These are phyloP conservation scores for Silurus asotus DNA, from an alignment of 2,113 vertebrate species.

Conservation along the genomic window DNA sequence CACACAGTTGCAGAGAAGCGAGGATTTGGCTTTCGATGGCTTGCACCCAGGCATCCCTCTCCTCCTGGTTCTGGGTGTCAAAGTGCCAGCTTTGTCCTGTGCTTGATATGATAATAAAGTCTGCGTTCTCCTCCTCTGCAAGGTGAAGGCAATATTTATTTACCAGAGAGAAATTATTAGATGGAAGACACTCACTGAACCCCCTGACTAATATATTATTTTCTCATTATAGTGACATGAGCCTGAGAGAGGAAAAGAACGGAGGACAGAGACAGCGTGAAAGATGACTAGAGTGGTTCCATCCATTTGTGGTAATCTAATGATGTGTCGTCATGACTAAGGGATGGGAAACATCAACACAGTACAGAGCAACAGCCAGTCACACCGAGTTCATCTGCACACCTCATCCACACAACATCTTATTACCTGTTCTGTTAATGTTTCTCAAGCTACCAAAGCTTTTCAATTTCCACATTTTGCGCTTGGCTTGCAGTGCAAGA, in stretches of 20 bases:
- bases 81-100: slow-evolving; percentile 97
- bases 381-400: slow-evolving; percentile 27
- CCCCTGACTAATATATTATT: slow-evolving; percentile 22
- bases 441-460: slow-evolving; percentile 99
- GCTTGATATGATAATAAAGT: slow-evolving; percentile 93
- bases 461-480: slow-evolving; percentile 99
- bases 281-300: slow-evolving; percentile 11
- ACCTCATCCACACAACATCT: slow-evolving; percentile 23
- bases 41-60: slow-evolving; percentile 90
- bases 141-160: slow-evolving; percentile 23
- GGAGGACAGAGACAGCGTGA: slow-evolving; percentile 39
- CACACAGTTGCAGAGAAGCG: slow-evolving; percentile 93
- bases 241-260: slow-evolving; percentile 23
- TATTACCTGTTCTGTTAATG: slow-evolving; percentile 99
- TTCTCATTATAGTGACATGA: slow-evolving; percentile 37
- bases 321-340: slow-evolving; percentile 36
- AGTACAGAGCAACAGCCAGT: slow-evolving; percentile 34
- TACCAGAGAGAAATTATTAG: slow-evolving; percentile 12
- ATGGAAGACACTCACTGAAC: slow-evolving; percentile 28
- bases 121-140: slow-evolving; percentile 89
- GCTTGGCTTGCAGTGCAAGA: slow-evolving; percentile 89
- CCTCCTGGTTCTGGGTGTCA: slow-evolving; percentile 88
- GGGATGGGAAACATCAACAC: slow-evolving; percentile 30
- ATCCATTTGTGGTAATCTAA: slow-evolving; percentile 40
- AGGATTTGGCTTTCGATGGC: slow-evolving; percentile 97